Evolutionary conservation across 2,888 invertebrate genomes (phyloP).

Genomic region (Creontiades dilutus): DNA sequence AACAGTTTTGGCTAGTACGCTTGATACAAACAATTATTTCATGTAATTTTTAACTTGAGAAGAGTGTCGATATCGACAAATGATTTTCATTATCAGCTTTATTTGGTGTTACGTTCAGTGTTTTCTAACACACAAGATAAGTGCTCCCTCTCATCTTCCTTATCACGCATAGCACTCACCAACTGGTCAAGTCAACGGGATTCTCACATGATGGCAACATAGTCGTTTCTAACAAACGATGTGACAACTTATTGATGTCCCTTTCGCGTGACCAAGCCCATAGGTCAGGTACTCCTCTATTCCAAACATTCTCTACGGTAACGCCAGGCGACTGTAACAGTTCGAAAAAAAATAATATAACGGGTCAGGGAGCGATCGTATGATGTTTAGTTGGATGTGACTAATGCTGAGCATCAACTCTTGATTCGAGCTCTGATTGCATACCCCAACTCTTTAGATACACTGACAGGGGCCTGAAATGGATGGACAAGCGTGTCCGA

Average conservation of each 20-base stretch:
- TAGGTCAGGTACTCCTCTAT: background rate
- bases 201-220: no score
- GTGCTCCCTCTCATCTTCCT: no score
- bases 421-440: constrained; percentile 64
- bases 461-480: constrained; percentile 53
- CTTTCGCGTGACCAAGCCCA: background rate
- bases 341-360: constrained; percentile 62
- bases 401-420: constrained; percentile 67
- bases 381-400: constrained; percentile 69
- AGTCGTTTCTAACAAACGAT: no score
- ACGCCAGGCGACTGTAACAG: constrained; percentile 20
- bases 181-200: no score
- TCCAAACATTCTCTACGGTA: background rate
- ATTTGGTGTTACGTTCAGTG: no score
- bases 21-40: no score
- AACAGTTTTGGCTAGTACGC: no score
- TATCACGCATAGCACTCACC: no score
- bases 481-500: constrained; percentile 51
- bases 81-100: no score
- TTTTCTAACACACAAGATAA: no score
- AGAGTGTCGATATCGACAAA: no score
- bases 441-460: constrained; percentile 47
- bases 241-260: background rate
- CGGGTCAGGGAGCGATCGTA: constrained; percentile 60
- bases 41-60: no score